A percentile compares a stretch with the other conserved stretches of the same genome.
These are phyloP conservation scores for Mechanitis messenoides DNA, from an alignment of 2,888 invertebrate genomes.

Conservation along the genomic window DNA sequence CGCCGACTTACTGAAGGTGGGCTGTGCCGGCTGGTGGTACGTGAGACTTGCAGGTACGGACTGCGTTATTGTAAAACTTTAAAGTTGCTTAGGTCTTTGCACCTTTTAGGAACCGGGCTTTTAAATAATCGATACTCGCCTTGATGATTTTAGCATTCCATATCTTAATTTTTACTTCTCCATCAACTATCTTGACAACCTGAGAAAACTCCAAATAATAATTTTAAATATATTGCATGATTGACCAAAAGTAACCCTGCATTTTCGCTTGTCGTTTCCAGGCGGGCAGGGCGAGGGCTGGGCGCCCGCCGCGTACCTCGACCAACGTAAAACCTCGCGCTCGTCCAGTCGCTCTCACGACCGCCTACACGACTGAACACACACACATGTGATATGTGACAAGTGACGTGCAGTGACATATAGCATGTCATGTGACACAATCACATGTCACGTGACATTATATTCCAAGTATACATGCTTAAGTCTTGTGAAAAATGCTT, in stretches of 20 bases:
- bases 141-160: no score
- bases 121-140: no score
- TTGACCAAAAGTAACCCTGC: background rate
- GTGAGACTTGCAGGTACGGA: conserved; percentile 86
- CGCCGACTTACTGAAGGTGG: conserved; percentile 92
- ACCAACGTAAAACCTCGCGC: conserved; percentile 86
- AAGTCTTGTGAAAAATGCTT: conserved; percentile 9
- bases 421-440: background rate
- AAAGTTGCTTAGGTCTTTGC: background rate
- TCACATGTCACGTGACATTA: background rate
- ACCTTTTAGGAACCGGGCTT: no score
- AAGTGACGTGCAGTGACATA: background rate
- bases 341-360: conserved; percentile 82
- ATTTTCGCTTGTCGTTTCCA: conserved; percentile 31
- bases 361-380: conserved; percentile 66
- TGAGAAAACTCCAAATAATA: no score
- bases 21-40: conserved; percentile 98
- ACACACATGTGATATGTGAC: conserved; percentile 10
- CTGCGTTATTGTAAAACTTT: background rate
- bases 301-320: conserved; percentile 96
- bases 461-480: conserved; percentile 2
- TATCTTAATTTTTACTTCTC: no score
- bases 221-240: no score
- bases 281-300: conserved; percentile 89
- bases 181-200: no score